Evolutionary conservation across 2,888 invertebrate species (phyloP).

Genomic region (Stramonita haemastoma): DNA sequence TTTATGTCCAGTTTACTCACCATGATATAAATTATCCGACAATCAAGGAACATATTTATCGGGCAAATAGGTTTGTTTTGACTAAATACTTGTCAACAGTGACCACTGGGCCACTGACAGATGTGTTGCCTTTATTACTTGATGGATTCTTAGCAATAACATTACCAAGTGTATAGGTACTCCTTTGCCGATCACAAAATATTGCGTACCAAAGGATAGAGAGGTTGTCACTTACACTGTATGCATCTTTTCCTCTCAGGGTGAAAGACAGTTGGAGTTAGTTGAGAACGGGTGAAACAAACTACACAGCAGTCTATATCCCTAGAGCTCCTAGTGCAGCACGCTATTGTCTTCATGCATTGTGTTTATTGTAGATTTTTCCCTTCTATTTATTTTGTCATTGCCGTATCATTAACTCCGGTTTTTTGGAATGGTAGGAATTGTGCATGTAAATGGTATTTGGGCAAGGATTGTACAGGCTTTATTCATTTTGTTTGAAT

Average conservation of each 20-base stretch:
- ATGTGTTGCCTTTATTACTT: background rate
- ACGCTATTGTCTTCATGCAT: background rate
- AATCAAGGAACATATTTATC: no score
- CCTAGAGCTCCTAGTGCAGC: background rate
- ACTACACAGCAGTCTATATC: background rate
- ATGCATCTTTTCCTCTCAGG: background rate
- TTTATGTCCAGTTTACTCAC: no score
- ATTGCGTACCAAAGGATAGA: background rate
- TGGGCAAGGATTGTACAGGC: slow-evolving; percentile 3
- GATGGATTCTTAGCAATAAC: background rate
- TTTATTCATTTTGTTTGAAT: background rate
- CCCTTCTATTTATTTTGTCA: background rate
- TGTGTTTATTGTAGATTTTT: slow-evolving; percentile 2
- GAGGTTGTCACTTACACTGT: background rate
- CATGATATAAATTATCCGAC: no score
- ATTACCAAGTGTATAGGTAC: background rate
- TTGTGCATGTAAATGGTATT: background rate
- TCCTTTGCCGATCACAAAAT: slow-evolving; percentile 4
- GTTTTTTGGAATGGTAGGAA: slow-evolving; percentile 1
- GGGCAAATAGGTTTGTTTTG: no score
- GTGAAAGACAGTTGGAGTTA: background rate
- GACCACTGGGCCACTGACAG: background rate
- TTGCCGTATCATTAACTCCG: background rate
- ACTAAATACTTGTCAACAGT: no score
- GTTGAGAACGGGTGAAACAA: background rate